Evolutionary conservation across 2,113 vertebrate genomes (phyloP).

Genomic region (Tupaia chinensis): DNA sequence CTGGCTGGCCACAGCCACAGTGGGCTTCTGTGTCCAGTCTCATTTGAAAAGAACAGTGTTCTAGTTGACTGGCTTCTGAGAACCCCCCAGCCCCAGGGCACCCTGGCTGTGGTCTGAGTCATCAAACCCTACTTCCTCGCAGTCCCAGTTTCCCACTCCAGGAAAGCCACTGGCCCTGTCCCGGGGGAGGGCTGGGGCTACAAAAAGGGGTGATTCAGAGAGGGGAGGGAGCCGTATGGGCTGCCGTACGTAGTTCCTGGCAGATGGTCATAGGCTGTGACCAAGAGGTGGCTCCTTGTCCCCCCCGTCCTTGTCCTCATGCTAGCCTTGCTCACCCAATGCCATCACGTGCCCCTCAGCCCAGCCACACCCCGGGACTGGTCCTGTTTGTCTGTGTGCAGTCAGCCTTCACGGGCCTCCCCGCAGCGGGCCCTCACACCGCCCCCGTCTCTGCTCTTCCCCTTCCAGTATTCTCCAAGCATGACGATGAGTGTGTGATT

Average conservation of each 20-base stretch:
- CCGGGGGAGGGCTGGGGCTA: not conserved
- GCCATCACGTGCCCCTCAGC: not conserved
- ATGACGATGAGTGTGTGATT: conserved; percentile 99
- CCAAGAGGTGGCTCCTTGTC: not conserved
- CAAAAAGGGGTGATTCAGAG: not conserved
- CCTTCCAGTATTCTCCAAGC: conserved; percentile 97
- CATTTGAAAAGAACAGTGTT: not conserved
- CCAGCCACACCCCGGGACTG: not conserved
- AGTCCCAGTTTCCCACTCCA: not conserved
- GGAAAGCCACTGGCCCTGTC: not conserved
- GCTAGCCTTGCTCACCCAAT: not conserved
- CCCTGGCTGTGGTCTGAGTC: not conserved
- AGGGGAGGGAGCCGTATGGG: not conserved
- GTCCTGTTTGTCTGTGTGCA: not conserved
- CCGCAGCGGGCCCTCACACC: not conserved
- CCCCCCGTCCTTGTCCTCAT: not conserved
- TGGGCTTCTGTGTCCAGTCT: not conserved
- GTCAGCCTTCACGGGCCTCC: not conserved
- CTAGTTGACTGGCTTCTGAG: not conserved
- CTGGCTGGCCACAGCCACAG: rapidly evolving
- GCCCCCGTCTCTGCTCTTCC: conserved; percentile 72
- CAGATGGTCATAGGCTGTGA: not conserved
- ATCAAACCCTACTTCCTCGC: not conserved
- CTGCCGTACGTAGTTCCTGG: not conserved
- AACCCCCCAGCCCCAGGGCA: not conserved